These are phyloP conservation scores for Heliopora coerulea DNA, from an alignment of 92 coral and sea anemone genomes.

Conservation along the genomic window DNA sequence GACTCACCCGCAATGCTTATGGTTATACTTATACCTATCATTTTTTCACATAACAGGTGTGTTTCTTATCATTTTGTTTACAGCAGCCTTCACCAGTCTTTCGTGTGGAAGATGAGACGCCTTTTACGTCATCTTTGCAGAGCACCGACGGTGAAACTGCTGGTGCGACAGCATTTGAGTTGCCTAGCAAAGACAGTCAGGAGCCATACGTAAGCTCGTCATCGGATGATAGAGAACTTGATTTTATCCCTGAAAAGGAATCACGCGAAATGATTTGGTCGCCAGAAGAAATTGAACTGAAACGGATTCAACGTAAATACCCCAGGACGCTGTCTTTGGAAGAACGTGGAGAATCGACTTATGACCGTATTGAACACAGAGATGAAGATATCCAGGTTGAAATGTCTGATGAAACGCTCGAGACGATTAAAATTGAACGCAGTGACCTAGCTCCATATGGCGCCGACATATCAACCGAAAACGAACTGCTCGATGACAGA, in stretches of 20 bases:
- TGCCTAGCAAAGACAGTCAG: conserved; percentile 6
- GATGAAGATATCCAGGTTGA: neutral
- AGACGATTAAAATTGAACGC: neutral
- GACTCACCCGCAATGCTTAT: too few species aligned
- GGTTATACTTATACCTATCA: neutral
- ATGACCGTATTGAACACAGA: conserved; percentile 4
- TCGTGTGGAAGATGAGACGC: neutral
- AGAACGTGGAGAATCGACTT: conserved; percentile 1
- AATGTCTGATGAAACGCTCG: neutral
- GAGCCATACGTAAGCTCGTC: neutral
- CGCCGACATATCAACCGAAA: neutral
- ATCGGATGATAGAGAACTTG: neutral
- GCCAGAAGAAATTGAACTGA: conserved; percentile 33
- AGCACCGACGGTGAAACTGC: neutral
- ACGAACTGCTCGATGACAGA: neutral
- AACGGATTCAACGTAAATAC: conserved; percentile 11
- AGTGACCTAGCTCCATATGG: neutral
- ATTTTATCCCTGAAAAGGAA: conserved; percentile 33
- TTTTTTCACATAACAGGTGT: neutral
- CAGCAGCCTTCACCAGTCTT: neutral
- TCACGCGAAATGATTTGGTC: conserved; percentile 22
- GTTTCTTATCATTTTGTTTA: neutral
- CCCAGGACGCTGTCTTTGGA: neutral
- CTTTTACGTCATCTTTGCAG: conserved; percentile 5
- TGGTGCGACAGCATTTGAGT: conserved; percentile 10